Evolutionary conservation across 2,113 vertebrate genomes (phyloP).

Genomic region (Catharus fuscescens): DNA sequence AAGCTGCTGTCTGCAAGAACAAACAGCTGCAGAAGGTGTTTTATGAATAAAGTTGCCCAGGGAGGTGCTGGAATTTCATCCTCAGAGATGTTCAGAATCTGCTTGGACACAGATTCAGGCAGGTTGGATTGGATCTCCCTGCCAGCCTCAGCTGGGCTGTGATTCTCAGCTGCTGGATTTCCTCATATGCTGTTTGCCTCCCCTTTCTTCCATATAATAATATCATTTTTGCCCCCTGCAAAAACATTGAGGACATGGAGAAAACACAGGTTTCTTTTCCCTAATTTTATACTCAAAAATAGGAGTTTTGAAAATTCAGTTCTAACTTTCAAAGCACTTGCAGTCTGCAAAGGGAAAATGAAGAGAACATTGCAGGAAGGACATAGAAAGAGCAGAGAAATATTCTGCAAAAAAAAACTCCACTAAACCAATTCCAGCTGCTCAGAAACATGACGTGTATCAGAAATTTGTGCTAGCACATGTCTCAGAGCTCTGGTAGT

Average conservation of each 20-base stretch:
- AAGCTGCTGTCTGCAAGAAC: not conserved
- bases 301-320: not conserved
- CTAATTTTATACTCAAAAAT: not conserved
- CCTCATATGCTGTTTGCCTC: not conserved
- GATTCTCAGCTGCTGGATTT: not conserved
- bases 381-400: not conserved
- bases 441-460: not conserved
- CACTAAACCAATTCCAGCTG: not conserved
- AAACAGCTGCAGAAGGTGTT: not conserved
- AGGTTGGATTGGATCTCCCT: not conserved
- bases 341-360: not conserved
- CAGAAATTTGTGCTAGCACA: not conserved
- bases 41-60: not conserved
- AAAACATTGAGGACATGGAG: not conserved
- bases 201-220: not conserved
- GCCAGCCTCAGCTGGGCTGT: not conserved
- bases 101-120: accelerated
- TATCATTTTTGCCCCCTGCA: not conserved
- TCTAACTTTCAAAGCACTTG: not conserved
- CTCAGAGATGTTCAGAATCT: not conserved
- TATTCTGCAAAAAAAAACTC: not conserved
- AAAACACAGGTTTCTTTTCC: not conserved
- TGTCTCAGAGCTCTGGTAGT: not conserved
- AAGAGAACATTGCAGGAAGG: not conserved
- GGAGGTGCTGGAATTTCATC: not conserved